Conservation (phyloP, 37 sponge, comb jelly and placozoan species). For the Hormiphora californensis region DNA sequence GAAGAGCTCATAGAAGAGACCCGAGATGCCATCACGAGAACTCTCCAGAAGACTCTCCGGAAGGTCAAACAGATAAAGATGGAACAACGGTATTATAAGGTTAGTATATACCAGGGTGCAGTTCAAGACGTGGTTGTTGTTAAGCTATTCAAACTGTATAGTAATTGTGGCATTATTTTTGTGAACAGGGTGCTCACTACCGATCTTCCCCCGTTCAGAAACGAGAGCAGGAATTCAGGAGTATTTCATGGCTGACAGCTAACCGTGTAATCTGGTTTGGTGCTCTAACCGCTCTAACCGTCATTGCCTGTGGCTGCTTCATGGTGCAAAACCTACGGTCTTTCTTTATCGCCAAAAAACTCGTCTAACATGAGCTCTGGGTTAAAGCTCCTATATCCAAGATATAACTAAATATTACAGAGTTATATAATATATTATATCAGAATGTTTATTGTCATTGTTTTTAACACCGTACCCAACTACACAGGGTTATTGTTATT, state of each 20-base stretch:
- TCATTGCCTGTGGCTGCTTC: neutral
- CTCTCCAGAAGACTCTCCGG: neutral
- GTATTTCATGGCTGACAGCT: neutral
- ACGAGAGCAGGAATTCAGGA: slow-evolving; percentile 20
- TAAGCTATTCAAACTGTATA: neutral
- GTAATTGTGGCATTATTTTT: neutral
- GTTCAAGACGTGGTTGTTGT: neutral
- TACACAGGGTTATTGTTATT: too few relatives aligned
- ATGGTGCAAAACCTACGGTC: neutral
- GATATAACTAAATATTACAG: too few relatives aligned
- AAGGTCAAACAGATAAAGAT: neutral
- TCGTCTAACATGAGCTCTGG: neutral
- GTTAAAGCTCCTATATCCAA: too few relatives aligned
- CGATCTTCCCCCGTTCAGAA: neutral
- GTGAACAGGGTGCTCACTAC: too few relatives aligned
- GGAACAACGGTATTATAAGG: slow-evolving; percentile 4
- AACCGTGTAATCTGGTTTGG: neutral
- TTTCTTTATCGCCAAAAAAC: slow-evolving; percentile 6
- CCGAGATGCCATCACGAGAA: neutral
- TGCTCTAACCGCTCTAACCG: neutral
- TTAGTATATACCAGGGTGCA: neutral
- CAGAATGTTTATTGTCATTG: too few relatives aligned
- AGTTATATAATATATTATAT: too few relatives aligned
- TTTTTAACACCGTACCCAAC: too few relatives aligned
- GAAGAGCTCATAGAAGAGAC: neutral